A percentile compares a stretch with the other conserved stretches of the same genome.
Evolutionary conservation across 2,113 vertebrate genomes (phyloP).

Genomic region (Heterocephalus glaber): DNA sequence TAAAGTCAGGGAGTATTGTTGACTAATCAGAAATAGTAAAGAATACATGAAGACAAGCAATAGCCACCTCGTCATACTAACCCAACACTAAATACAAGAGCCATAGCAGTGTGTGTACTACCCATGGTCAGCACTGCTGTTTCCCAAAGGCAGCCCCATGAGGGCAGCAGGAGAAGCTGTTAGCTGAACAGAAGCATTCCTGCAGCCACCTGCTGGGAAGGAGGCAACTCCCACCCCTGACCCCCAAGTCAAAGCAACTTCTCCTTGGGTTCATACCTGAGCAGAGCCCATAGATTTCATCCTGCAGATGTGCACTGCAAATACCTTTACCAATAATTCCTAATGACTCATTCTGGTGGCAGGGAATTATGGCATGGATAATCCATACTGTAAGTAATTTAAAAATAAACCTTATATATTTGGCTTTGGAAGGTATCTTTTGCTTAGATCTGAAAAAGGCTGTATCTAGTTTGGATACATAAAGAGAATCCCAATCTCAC

Average conservation of each 20-base stretch:
- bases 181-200: neutral
- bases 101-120: rapidly evolving
- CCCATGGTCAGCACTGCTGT: neutral
- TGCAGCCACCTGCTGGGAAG: neutral
- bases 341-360: neutral
- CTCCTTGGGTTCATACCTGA: neutral
- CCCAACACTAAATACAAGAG: neutral
- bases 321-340: neutral
- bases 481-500: neutral
- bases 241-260: neutral
- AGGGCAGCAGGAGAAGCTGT: neutral
- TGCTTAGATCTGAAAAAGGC: neutral
- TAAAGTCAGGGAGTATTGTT: rapidly evolving
- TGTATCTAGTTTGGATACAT: neutral
- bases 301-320: neutral
- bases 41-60: neutral
- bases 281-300: neutral
- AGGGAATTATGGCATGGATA: constrained; percentile 80
- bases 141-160: neutral
- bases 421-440: constrained; percentile 77
- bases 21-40: neutral
- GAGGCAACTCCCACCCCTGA: neutral
- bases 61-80: neutral
- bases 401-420: constrained; percentile 70
- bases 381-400: constrained; percentile 23